A percentile compares a stretch with the other conserved stretches of the same genome.
Conservation (phyloP, 2,797 vertebrate species). For the Poeciliopsis turneri region DNA sequence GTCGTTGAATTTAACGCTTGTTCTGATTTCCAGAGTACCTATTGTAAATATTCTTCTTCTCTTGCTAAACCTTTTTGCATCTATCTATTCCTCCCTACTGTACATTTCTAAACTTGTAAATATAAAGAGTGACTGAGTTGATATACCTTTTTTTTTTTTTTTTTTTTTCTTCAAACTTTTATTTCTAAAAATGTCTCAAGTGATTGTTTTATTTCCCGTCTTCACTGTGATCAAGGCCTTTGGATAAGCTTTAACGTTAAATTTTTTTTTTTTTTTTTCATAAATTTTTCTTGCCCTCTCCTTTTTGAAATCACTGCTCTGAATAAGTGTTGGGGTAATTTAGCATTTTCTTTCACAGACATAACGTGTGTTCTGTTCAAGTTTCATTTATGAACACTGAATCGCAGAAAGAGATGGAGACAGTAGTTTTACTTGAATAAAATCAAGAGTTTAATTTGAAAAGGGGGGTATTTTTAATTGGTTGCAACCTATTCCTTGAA, state of each 20-base stretch:
- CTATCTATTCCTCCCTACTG: constrained; percentile 53
- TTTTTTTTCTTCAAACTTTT: constrained; percentile 54
- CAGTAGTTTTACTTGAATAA: constrained; percentile 78
- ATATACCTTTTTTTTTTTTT: constrained; percentile 50
- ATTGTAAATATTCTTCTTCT: constrained; percentile 72
- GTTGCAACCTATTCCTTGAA: constrained; percentile 49
- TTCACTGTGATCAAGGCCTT: constrained; percentile 66
- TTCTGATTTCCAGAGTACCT: constrained; percentile 48
- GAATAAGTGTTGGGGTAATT: constrained; percentile 64
- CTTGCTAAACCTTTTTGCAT: constrained; percentile 53
- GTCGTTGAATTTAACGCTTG: constrained; percentile 48
- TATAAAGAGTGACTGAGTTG: constrained; percentile 69
- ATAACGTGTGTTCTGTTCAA: constrained; percentile 46
- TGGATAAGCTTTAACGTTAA: constrained; percentile 64
- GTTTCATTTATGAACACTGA: constrained; percentile 52
- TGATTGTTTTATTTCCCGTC: constrained; percentile 42
- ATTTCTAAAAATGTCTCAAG: constrained; percentile 58
- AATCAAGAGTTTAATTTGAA: constrained; percentile 78
- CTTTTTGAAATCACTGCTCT: constrained; percentile 41
- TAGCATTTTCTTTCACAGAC: constrained; percentile 42
- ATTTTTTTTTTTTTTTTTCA: constrained; percentile 11
- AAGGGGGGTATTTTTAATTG: constrained; percentile 69
- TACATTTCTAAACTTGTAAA: constrained; percentile 75
- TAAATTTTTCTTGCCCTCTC: constrained; percentile 50
- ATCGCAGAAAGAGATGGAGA: constrained; percentile 45